phyloP scores from a whole-genome alignment of 2,888 invertebrate species.

The Sceliomorpha sp. region DNA sequence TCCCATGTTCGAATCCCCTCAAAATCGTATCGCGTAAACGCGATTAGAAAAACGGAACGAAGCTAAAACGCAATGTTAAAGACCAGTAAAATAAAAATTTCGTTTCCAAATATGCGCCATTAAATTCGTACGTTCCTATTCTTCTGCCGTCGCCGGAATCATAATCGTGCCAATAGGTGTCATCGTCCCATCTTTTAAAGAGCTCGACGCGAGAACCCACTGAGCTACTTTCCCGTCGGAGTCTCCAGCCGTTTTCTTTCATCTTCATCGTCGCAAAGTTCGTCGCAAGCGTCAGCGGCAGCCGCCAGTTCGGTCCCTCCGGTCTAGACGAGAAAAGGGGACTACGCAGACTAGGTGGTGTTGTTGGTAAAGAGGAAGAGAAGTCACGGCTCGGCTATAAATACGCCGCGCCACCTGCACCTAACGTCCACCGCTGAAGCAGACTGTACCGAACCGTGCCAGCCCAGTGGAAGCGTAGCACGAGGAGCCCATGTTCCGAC shows the following conservation, averaged over 20 bases:
- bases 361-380: conserved; percentile 54
- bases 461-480: conserved; percentile 44
- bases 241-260: conserved; percentile 43
- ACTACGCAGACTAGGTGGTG: conserved; percentile 38
- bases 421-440: conserved; percentile 71
- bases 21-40: conserved; percentile 18
- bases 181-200: conserved; percentile 28
- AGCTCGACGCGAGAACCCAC: conserved; percentile 30
- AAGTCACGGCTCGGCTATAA: conserved; percentile 72
- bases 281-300: conserved; percentile 42
- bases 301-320: conserved; percentile 45
- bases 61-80: too few species aligned
- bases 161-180: conserved; percentile 48
- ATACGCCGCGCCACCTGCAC: conserved; percentile 71
- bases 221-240: conserved; percentile 40
- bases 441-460: conserved; percentile 64
- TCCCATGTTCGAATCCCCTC: too few species aligned
- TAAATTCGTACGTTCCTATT: too few species aligned
- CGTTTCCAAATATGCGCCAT: too few species aligned
- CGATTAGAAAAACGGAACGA: too few species aligned
- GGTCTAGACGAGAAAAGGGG: conserved; percentile 50
- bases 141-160: too few species aligned
- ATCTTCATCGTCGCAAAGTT: conserved; percentile 51
- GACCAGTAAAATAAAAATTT: too few species aligned
- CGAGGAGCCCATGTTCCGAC: conserved; percentile 50